Base-by-base conservation (phyloP, 1,140 invertebrate species). In the Harpegnathos saltator region DNA sequence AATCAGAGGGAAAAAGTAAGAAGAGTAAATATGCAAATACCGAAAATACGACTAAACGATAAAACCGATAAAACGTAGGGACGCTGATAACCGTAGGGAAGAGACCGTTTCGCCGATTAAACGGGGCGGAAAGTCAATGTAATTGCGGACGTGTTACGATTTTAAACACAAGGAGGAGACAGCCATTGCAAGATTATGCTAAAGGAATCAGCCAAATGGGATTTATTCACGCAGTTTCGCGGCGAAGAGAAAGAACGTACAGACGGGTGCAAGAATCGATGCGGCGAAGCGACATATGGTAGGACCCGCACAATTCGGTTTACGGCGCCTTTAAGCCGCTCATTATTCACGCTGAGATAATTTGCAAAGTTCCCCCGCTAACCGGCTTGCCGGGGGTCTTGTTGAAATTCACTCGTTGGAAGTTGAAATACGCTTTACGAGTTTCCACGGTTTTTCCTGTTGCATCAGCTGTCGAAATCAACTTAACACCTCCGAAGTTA, bases 291-390 rank as follows among this genome's bases (percentile, higher is more conserved):
- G 5, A 73, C 22, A 44, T 22, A 17, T 24, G 69, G 33, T 15
- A 9, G 22, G 17, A 66, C 24, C 50, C 54, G 56, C 29, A 44
- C 19, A 24, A 59, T 44, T 44, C 15, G 26, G n/a, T 24, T 56
- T 14, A 2, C 12, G 24, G 4, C 15, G n/a, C 62, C 52, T 75
- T 77, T 33, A 5, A 3, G 38, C 48, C 26, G 19, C 29, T 56
- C 22, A 48, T 61, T 61, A 61, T 44, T 74, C 15, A 66, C 19
- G 26, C 66, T 77, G 66, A 54, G 5, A 77, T 77, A 77, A 77
- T 77, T 77, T 24, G 22, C 29, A 56, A 66, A 66, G 26, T 77
- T 77, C 14, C 19, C 19, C 19, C 19, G 15, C 66, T 66, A 77
- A 77, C 62, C 54, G 0, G n/a, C n/a, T n/a, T n/a, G 4, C 3